Evolutionary conservation across 1,140 invertebrate species (phyloP), one percentile per base, ranked within the genome.

Genomic region (Eriocheir sinensis): DNA sequence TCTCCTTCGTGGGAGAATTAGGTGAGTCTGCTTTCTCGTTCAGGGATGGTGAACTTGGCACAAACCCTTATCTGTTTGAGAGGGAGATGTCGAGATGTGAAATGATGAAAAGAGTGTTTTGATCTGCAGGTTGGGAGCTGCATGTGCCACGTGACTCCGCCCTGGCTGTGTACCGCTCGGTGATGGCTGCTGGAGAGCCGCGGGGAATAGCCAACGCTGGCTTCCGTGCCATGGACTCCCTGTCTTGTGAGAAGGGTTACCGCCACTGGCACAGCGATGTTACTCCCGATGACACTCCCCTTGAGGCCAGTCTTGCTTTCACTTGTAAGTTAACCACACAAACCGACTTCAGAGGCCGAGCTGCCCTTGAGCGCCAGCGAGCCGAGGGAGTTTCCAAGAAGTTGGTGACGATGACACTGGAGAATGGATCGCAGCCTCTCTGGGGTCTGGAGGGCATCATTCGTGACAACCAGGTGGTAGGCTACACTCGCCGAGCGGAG

Each of bases 201-300:
- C 97, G 92, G 91, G 96, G 96, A 30, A 96, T 99, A 34, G 97
- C 97, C 96, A 98, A 98, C 96, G 98, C 98, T 72, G 98, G 98
- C 9, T 99, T 98, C 96, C 97, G 98, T 96, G 98, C 98, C 3
- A 97, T 99, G 15, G 98, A 98, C 93, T 98, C 98, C 0, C 97
- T 99, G 4, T 98, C 98, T 96, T 97, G 98, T 93, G 98, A 99
- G 96, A 99, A 99, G 97, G 98, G 98, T 85, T 98, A 98, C 96
- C 98, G 98, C 96, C 97, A 99, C 89, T 99, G 98, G 98, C 98
- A 98, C 96, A 97, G 97, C 27, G 98, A 99, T 97, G 96, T 99
- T 17, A 97, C 98, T 95, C 96, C 97, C 3, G 98, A 98, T 96
- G 98, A 99, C 96, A 98, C 98, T 95, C 98, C 98, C 0, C 96